Conservation (phyloP, 2,888 invertebrate genomes). For the Ephialtes manifestator region DNA sequence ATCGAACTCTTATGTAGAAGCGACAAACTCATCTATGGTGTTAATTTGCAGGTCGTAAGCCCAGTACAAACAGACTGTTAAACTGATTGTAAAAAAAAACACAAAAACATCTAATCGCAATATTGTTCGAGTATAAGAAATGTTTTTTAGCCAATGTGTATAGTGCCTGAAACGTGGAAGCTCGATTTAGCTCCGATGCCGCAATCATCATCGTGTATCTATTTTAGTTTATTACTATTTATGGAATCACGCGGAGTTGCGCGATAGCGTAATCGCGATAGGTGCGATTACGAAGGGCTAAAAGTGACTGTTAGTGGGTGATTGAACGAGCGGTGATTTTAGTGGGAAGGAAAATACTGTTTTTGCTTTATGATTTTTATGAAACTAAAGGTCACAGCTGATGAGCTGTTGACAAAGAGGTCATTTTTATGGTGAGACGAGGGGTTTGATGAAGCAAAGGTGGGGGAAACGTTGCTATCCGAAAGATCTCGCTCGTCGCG, state of each 20-base stretch:
- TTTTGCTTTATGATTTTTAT: not conserved
- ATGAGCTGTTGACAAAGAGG: not conserved
- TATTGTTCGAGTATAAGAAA: not conserved
- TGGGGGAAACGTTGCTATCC: not conserved
- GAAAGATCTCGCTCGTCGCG: not conserved
- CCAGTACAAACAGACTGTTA: not conserved
- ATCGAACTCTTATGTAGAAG: not conserved
- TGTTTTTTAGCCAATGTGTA: not conserved
- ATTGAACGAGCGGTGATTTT: not conserved
- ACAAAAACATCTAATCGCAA: not conserved
- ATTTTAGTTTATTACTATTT: constrained; percentile 2
- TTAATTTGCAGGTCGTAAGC: not conserved
- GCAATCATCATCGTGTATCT: not conserved
- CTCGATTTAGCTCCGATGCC: not conserved
- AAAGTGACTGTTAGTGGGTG: constrained; percentile 25
- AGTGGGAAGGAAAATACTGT: not conserved
- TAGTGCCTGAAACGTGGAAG: not conserved
- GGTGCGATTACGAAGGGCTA: not conserved
- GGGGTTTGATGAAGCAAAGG: not conserved
- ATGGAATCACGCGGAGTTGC: constrained; percentile 3
- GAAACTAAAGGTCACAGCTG: not conserved
- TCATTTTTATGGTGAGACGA: not conserved
- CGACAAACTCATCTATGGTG: not conserved
- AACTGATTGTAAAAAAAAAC: not conserved
- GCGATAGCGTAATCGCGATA: constrained; percentile 13